Evolutionary conservation across 2,113 vertebrate species (phyloP).

Genomic region (Motacilla tschutschensis): DNA sequence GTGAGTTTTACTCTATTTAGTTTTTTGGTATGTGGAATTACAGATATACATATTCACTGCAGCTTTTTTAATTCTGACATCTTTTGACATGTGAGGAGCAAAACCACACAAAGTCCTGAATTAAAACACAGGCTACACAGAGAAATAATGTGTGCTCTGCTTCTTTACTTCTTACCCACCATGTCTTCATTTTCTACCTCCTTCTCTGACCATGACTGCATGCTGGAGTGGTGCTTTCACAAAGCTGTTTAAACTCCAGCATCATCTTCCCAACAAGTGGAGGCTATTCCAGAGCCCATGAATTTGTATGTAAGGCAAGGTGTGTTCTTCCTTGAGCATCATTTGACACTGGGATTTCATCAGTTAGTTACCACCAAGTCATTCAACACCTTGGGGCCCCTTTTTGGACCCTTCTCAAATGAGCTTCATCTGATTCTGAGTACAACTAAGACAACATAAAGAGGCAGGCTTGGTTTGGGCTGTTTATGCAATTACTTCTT

Average conservation of each 20-base stretch:
- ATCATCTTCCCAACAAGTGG: not conserved
- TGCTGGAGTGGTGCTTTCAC: not conserved
- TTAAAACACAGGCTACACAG: not conserved
- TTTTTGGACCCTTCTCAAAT: not conserved
- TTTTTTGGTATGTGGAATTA: not conserved
- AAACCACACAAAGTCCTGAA: not conserved
- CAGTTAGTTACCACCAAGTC: not conserved
- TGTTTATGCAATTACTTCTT: not conserved
- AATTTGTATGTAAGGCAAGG: not conserved
- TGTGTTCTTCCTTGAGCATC: not conserved
- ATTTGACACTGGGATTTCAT: not conserved
- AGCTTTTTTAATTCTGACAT: not conserved
- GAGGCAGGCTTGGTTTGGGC: not conserved
- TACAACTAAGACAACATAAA: not conserved
- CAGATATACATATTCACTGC: not conserved
- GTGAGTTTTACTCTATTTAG: not conserved
- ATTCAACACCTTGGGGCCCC: not conserved
- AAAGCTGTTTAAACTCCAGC: not conserved
- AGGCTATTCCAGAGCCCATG: not conserved
- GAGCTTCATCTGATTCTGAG: not conserved
- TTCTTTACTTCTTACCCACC: not conserved
- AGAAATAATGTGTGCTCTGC: not conserved
- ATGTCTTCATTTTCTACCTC: not conserved
- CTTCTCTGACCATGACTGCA: not conserved
- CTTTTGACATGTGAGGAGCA: not conserved